Conservation (phyloP, 2,797 vertebrate species). For the Labroides dimidiatus region DNA sequence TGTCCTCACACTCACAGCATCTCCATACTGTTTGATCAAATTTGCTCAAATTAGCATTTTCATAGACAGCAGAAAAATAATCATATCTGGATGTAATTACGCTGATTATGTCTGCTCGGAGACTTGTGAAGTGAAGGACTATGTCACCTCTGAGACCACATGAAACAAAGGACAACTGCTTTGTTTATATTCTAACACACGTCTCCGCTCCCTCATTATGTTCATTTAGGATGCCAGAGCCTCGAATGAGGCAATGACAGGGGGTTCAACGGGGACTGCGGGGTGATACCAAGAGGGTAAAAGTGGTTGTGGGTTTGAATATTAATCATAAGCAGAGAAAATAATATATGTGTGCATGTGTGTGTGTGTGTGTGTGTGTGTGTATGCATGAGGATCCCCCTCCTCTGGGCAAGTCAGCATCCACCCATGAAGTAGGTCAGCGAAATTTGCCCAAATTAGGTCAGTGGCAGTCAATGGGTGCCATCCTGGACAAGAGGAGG, state of each 20-base stretch:
- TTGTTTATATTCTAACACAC: conserved; percentile 60
- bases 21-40: conserved; percentile 52
- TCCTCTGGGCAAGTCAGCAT: conserved; percentile 78
- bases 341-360: conserved; percentile 40
- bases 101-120: conserved; percentile 68
- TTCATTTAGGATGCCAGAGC: conserved; percentile 53
- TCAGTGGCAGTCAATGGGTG: conserved; percentile 79
- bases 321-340: conserved; percentile 52
- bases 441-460: conserved; percentile 83
- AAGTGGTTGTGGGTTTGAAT: conserved; percentile 51
- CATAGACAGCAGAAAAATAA: conserved; percentile 61
- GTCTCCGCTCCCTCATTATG: conserved; percentile 56
- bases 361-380: too few relatives aligned
- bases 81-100: conserved; percentile 66
- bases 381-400: conserved; percentile 57
- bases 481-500: conserved; percentile 63
- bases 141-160: conserved; percentile 65
- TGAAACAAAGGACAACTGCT: conserved; percentile 62
- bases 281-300: conserved; percentile 29
- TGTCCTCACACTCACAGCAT: conserved; percentile 30
- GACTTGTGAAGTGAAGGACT: conserved; percentile 60
- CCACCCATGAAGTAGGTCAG: conserved; percentile 83
- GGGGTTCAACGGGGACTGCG: conserved; percentile 3
- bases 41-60: conserved; percentile 66
- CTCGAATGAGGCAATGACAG: conserved; percentile 15